Base-by-base conservation (phyloP, 53 echinoderm and acorn worm species). In the Glandiceps talaboti region DNA sequence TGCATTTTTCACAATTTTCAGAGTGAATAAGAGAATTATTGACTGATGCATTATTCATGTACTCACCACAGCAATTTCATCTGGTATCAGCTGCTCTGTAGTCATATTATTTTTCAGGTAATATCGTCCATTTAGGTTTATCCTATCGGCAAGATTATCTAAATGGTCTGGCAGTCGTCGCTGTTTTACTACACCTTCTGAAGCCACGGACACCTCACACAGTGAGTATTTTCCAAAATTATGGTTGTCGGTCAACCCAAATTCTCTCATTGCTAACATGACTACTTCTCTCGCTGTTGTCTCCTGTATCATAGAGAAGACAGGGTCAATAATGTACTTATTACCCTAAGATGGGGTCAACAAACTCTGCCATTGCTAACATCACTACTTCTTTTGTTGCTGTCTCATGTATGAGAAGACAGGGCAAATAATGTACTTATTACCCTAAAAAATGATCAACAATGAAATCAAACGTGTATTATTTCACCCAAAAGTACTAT, bases 11-110 rank as follows among this genome's bases (percentile, higher is more conserved):
- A n/a, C n/a, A n/a, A n/a, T n/a, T n/a, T n/a, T n/a, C n/a, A n/a
- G n/a, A n/a, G n/a, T n/a, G 20, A 45, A 45, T 45, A 45, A 45
- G 20, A 45, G 6, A 45, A 45, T 45, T 45, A 45, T 45, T 45
- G 64, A 45, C 64, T 20, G 6, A 20, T 20, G 6, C 20, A 45
- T 6, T 20, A 45, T 45, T 12, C 20, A 6, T 12, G 20, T 45
- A 88, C 97, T 97, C 64, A 97, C 99, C 88, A 97, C 93, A 27
- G 99, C 99, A 1, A 97, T 85, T 79, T 97, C 99, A 84, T 97
- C 99, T 0, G 99, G 88, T 83, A 97, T 89, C 26, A 97, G 91
- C 0, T 85, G 82, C 77, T 97, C 99, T 0, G 93, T 90, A 25
- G 91, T 89, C 89, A 93, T 87, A 79, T 93, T 97, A 80, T 97